Conservation (phyloP, 2,888 invertebrate genomes). For the Aporophyla lueneburgensis region DNA sequence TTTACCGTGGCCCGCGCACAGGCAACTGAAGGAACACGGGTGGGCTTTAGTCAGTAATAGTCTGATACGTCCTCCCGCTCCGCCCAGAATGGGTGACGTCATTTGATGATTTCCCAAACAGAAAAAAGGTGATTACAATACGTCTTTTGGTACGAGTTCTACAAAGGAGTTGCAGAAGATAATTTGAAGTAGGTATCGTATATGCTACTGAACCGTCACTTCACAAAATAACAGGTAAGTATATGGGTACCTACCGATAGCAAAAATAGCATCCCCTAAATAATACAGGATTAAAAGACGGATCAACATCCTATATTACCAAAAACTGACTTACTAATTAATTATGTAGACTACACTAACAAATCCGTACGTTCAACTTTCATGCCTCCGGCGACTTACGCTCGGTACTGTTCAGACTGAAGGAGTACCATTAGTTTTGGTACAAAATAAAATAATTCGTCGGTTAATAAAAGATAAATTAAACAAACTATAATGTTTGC, state of each 20-base stretch:
- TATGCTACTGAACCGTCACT: background rate
- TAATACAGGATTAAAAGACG: conserved; percentile 15
- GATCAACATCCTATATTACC: conserved; percentile 14
- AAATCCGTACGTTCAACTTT: conserved; percentile 42
- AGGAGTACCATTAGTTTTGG: conserved; percentile 9
- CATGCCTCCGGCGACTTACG: conserved; percentile 13
- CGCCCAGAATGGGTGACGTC: too few species aligned
- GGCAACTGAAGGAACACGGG: too few species aligned
- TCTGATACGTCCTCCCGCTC: too few species aligned
- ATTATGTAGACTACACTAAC: conserved; percentile 34
- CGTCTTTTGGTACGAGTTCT: background rate
- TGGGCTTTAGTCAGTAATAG: too few species aligned
- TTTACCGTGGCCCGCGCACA: too few species aligned
- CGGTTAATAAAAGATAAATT: background rate
- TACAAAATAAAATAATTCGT: background rate
- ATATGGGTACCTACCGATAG: too few species aligned
- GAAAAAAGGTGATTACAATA: too few species aligned
- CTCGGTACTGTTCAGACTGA: background rate
- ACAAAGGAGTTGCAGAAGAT: background rate
- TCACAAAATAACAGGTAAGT: too few species aligned
- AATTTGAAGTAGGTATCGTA: background rate
- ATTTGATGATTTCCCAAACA: too few species aligned
- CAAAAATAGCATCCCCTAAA: background rate
- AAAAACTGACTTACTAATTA: conserved; percentile 40
- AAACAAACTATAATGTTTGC: conserved; percentile 6